Base-by-base conservation (phyloP, 2,888 invertebrate species). In the Phytoseiulus persimilis region DNA sequence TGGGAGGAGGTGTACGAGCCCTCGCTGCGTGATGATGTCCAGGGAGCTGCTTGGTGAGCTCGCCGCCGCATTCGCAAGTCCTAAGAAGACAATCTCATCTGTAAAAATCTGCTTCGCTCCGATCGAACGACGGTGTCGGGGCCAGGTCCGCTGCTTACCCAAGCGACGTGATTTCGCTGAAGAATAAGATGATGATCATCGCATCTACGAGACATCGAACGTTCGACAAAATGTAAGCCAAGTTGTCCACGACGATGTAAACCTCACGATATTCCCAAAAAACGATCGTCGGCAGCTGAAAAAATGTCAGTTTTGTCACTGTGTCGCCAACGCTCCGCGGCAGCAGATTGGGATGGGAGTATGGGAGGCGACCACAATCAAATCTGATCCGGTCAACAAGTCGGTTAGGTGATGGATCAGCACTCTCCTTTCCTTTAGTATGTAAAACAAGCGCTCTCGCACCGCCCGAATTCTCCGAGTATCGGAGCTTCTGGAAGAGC, bases 111-210 rank as follows among this genome's bases (percentile, higher is more conserved):
- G 9, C 9, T 39, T 9, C 39, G 39, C 39, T 39, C 9, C 39
- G 9, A 3, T 3, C 39, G 39, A 39, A 39, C 39, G 39, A 39
- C 39, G 39, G 9, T 39, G 39, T 3, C 39, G 39, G 39, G 3
- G 39, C 9, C 39, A 9, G 9, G 39, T 9, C 39, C 39, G 39
- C 5, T 6, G 33, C 87, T n/a, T 33, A 87, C 87, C 87, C 87
- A 23, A 87, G 87, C n/a, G 87, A 87, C 18, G 87, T 87, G 87
- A 87, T 87, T 87, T 87, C 87, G 23, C 33, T 87, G 87, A 87
- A 87, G 87, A 87, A 87, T 32, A 87, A 45, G 18, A 87, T 87
- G 32, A 87, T n/a, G n/a, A 87, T 45, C 87, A 87, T 87, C 39
- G 87, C 32, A 45, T 87, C 87, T 23, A 87, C 33, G 23, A 87